Conservation (phyloP, 2,888 invertebrate species). For the Sphinx pinastri region DNA sequence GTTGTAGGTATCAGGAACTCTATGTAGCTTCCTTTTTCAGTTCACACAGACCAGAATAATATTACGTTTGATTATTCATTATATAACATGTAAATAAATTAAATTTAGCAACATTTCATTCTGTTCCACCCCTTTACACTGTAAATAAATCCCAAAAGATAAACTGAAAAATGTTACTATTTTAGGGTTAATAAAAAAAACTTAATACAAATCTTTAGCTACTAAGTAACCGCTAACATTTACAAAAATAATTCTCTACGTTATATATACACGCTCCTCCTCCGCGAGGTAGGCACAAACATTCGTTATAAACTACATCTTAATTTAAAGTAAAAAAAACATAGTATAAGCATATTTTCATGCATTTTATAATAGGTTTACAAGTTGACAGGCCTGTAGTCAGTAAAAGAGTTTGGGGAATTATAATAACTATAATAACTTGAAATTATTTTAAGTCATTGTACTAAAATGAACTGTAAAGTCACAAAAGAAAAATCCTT, state of each 20-base stretch:
- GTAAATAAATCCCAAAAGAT: too few species aligned
- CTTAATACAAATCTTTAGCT: conserved; percentile 8
- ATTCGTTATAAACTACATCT: conserved; percentile 24
- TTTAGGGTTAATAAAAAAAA: too few species aligned
- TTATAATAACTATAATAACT: not conserved
- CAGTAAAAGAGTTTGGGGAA: not conserved
- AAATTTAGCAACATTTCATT: too few species aligned
- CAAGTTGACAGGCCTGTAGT: not conserved
- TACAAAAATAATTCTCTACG: conserved; percentile 23
- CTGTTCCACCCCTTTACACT: too few species aligned
- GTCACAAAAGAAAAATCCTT: not conserved
- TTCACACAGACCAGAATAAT: too few species aligned
- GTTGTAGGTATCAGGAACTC: too few species aligned
- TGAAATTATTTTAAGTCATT: not conserved
- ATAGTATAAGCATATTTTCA: not conserved
- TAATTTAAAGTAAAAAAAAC: conserved; percentile 20
- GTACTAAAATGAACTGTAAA: not conserved
- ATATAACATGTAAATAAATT: too few species aligned
- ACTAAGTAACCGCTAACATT: conserved; percentile 24
- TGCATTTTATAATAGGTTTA: not conserved
- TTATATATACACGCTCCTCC: conserved; percentile 20
- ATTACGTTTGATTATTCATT: too few species aligned
- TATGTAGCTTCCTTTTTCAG: too few species aligned
- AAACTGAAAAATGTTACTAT: not conserved
- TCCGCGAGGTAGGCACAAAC: conserved; percentile 19